Evolutionary conservation across 2,113 vertebrate species (phyloP).

Genomic region (Silurus asotus): DNA sequence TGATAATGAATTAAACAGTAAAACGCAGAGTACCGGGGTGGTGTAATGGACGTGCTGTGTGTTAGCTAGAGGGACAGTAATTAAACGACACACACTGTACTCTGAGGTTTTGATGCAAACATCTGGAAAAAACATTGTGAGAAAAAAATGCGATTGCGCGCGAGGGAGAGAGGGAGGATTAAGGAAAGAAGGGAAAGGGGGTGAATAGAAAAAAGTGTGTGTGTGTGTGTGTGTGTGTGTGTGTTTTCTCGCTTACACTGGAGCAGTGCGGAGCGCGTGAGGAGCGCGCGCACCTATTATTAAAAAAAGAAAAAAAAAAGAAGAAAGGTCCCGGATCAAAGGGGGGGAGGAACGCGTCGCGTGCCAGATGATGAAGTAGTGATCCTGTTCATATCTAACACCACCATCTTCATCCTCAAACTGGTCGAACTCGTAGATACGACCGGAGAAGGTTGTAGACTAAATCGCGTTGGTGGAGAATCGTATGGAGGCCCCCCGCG

Average conservation of each 20-base stretch:
- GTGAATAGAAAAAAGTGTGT: background rate
- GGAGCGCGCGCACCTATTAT: constrained; percentile 12
- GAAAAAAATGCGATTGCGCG: background rate
- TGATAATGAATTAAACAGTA: background rate
- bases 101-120: background rate
- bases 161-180: background rate
- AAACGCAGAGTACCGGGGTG: background rate
- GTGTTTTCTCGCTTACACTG: background rate
- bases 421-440: background rate
- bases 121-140: background rate
- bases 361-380: background rate
- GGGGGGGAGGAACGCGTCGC: background rate
- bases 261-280: background rate
- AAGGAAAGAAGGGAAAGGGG: background rate
- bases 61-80: background rate
- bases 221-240: background rate
- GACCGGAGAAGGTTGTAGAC: background rate
- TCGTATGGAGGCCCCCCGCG: background rate
- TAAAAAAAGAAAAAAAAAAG: background rate
- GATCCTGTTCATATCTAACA: background rate
- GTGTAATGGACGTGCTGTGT: background rate
- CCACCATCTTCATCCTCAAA: background rate
- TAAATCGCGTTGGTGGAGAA: too few species aligned
- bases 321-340: constrained; percentile 30
- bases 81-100: background rate